Conservation (phyloP, 2,888 invertebrate species). For the Pinctada fucata region DNA sequence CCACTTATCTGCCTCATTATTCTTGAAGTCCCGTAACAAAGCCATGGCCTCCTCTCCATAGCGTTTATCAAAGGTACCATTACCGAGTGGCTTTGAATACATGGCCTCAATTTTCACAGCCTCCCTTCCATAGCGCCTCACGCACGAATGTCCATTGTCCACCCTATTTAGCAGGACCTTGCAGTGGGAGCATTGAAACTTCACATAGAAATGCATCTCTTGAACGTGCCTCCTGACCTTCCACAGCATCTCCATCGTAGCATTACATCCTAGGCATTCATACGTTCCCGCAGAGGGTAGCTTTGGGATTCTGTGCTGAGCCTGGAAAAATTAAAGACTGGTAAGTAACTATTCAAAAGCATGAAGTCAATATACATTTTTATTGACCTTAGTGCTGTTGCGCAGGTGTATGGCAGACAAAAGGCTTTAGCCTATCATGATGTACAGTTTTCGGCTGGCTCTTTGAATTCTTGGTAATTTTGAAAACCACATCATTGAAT, state of each 20-base stretch:
- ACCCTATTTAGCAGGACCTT: neutral
- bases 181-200: neutral
- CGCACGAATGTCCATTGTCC: neutral
- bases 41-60: neutral
- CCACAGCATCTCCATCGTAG: neutral
- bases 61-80: neutral
- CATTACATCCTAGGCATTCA: neutral
- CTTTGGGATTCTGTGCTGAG: neutral
- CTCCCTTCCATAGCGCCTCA: neutral
- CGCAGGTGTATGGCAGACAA: neutral
- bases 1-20: neutral
- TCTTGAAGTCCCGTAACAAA: neutral
- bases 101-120: neutral
- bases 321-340: neutral
- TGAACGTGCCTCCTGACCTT: neutral
- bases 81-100: neutral
- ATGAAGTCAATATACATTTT: neutral
- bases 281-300: neutral
- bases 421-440: slow-evolving; percentile 20
- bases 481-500: slow-evolving; percentile 21
- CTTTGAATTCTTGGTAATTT: slow-evolving; percentile 4
- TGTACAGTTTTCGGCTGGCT: slow-evolving; percentile 18
- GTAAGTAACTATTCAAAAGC: neutral
- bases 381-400: neutral
- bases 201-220: neutral